Base-by-base conservation (phyloP, 2,113 vertebrate species). In the Cyphomyrus plagiostoma region DNA sequence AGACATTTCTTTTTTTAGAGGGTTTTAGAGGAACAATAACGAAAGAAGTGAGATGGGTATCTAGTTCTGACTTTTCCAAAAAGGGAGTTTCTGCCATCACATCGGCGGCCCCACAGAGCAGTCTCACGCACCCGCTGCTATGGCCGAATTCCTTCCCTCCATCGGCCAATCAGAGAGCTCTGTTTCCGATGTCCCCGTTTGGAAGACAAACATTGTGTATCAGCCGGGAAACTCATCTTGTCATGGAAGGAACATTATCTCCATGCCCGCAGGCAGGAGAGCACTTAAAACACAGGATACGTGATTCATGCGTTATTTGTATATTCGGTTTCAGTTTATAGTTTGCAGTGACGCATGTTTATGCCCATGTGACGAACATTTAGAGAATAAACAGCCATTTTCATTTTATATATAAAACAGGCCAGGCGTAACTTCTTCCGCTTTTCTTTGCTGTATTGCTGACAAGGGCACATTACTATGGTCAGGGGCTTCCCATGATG, bases 191-290 rank as follows among this genome's bases (percentile, higher is more conserved):
- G 11, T 13, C 48, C 23, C 10, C 30, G 1, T 35, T 21, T 35
- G 48, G 7, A 87, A 87, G 85, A 87, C 83, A 53, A 87, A 53
- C 85, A 87, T 46, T 46, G 70, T 52, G 23, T 50, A 39, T 89
- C 66, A 6, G 46, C 70, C 9, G 15, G 70, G 62, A 49, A 46
- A 70, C 66, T 49, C 88, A 42, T 89, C 74, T 26, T 45, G 26
- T 53, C 49, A 87, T 53, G 26, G 30, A 46, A 86, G 83, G 48
- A 53, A 17, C n/a, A 39, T 87, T 88, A 53, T 56, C 50, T 17
- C 87, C 42, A 13, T 11, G 17, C 87, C 58, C 19, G 39, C 39
- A 62, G 21, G 35, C 10, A 45, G 35, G 56, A 39, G 53, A 66
- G 39, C 52, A 66, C 17, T 45, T 88, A 66, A 1, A 88, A 66